Base-by-base conservation (phyloP, 2,797 vertebrate genomes). In the Crax fasciolata region DNA sequence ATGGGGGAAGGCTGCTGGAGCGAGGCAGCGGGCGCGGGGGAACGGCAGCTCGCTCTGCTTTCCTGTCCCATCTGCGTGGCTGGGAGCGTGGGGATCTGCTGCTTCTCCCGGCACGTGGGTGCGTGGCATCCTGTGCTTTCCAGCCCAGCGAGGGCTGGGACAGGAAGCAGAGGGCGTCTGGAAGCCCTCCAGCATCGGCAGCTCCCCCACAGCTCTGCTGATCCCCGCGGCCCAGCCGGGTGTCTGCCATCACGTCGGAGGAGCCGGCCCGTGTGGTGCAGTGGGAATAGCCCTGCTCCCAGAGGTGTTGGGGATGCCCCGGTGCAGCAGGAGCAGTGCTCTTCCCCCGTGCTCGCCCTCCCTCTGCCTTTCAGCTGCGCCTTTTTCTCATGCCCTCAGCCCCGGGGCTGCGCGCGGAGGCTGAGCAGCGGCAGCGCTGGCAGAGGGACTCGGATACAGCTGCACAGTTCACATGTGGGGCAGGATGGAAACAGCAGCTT, bases 21-120 rank as follows among this genome's bases (percentile, higher is more conserved):
- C 65, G 76, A 95, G 90, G n/a, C 87, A 61, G 82, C 2, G 77
- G 90, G 77, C 82, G 91, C 84, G 77, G 85, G 68, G 88, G 85
- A 84, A 62, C n/a, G 86, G 82, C 51, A 72, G 8, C 4, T 87
- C 23, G 0, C 73, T 74, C 68, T 58, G 68, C 61, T 44, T 76
- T 61, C 48, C n/a, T 80, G 41, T 80, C 62, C 91, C 41, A n/a
- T 85, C 78, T 72, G 61, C 39, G 65, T 44, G 13, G 52, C 38
- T 12, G 18, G 67, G 46, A 28, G 79, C 85, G n/a, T 1, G 0
- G 18, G 46, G 74, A 63, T 21, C 51, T 0, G 0, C 48, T 1
- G n/a, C 38, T n/a, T 67, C 70, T 65, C 49, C 61, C 16, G 62
- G 41, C 39, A 13, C 3, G 51, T 28, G 51, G 62, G 20, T 52